A percentile compares a stretch with the other conserved stretches of the same genome.
phyloP scores from a whole-genome alignment of 2,113 vertebrate species.

The Zapus hudsonius region DNA sequence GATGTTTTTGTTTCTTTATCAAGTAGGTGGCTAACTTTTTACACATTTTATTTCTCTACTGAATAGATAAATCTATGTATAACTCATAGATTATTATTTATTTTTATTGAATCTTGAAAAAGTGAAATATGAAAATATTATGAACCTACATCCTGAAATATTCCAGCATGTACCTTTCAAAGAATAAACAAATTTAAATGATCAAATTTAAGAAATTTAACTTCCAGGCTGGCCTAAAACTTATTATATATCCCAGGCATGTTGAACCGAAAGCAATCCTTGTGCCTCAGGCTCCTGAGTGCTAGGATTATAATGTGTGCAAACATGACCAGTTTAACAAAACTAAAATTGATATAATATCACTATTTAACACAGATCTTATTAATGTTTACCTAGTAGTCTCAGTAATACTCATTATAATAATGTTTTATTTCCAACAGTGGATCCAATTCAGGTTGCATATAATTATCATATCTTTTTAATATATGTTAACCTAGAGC shows the following conservation, averaged over 20 bases:
- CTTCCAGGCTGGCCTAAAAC: not conserved
- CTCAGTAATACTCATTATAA: not conserved
- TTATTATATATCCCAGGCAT: not conserved
- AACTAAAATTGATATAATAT: not conserved
- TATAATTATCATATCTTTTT: conserved; percentile 14
- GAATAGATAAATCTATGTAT: not conserved
- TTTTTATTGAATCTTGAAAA: conserved; percentile 17
- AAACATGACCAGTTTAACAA: not conserved
- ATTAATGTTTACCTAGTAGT: conserved; percentile 24
- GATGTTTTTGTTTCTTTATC: conserved; percentile 5
- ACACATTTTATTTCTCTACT: not conserved
- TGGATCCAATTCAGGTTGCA: not conserved
- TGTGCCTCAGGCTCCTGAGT: not conserved
- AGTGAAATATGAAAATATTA: too few relatives aligned
- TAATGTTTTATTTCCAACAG: conserved; percentile 17
- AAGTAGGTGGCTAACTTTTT: conserved; percentile 22
- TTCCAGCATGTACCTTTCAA: not conserved
- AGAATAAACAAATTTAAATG: not conserved
- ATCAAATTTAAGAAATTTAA: conserved; percentile 38
- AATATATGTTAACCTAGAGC: conserved; percentile 24
- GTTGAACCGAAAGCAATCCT: not conserved
- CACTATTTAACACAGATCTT: not conserved
- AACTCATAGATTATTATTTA: conserved; percentile 12
- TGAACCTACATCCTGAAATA: conserved; percentile 23
- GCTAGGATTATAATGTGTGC: not conserved